phyloP scores from a whole-genome alignment of 2,113 vertebrate genomes.

The Parus major region DNA sequence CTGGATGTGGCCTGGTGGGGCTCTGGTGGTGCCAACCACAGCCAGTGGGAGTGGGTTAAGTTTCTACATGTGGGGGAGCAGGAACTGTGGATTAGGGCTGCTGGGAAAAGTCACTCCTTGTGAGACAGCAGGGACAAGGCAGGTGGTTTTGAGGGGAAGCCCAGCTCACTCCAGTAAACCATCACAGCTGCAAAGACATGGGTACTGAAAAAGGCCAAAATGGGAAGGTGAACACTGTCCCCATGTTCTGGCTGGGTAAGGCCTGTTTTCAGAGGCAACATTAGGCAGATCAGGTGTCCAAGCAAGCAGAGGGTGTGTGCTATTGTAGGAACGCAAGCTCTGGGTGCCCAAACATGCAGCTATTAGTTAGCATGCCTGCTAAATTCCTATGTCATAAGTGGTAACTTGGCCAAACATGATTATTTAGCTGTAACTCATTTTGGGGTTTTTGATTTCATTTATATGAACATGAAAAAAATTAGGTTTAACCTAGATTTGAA shows the following conservation, averaged over 20 bases:
- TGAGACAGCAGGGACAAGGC: not conserved
- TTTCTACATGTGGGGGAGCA: not conserved
- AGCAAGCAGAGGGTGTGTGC: slow-evolving; percentile 71
- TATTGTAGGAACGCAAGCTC: slow-evolving; percentile 50
- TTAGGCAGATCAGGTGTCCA: slow-evolving; percentile 60
- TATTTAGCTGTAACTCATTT: slow-evolving; percentile 69
- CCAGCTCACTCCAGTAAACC: not conserved
- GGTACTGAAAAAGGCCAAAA: not conserved
- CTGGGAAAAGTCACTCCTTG: not conserved
- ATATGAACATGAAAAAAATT: slow-evolving; percentile 16
- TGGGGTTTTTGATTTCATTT: slow-evolving; percentile 8
- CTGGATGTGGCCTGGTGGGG: too few relatives aligned
- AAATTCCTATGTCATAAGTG: slow-evolving; percentile 74
- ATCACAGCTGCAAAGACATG: not conserved
- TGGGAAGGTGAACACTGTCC: not conserved
- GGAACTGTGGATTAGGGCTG: not conserved
- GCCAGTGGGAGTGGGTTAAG: not conserved
- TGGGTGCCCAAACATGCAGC: slow-evolving; percentile 73
- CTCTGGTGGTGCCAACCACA: accelerated
- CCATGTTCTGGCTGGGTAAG: not conserved
- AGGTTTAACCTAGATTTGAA: slow-evolving; percentile 37
- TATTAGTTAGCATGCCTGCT: slow-evolving; percentile 70
- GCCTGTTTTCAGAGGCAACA: slow-evolving; percentile 65
- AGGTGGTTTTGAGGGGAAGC: not conserved
- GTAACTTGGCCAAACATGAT: slow-evolving; percentile 53